These are phyloP conservation scores for Limnephilus lunatus DNA, from an alignment of 2,888 invertebrate species.

Conservation along the genomic window DNA sequence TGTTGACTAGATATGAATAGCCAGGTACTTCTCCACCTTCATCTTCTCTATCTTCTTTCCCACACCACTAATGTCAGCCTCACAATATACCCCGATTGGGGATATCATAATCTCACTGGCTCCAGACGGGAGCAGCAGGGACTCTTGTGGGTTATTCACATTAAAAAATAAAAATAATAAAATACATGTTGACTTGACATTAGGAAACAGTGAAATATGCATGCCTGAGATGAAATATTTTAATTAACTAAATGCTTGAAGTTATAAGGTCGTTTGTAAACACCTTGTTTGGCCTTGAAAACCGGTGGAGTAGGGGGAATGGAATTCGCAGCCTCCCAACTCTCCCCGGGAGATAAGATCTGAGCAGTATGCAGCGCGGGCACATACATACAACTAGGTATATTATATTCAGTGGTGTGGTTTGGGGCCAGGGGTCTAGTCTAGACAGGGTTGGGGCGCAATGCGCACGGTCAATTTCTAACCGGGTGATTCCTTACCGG, in stretches of 20 bases:
- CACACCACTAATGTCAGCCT: no score
- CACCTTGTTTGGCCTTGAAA: background rate
- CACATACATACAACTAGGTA: background rate
- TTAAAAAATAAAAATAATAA: no score
- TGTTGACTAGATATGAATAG: no score
- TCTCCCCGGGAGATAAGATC: background rate
- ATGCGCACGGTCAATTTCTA: conserved; percentile 1
- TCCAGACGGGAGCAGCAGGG: no score
- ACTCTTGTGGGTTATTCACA: no score
- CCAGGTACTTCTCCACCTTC: no score
- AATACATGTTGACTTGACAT: background rate
- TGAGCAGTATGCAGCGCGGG: background rate
- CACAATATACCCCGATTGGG: no score
- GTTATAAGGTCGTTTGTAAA: background rate
- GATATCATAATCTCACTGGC: no score
- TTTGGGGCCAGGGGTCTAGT: conserved; percentile 11
- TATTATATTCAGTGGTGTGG: background rate
- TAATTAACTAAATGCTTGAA: background rate
- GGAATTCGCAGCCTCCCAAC: conserved; percentile 2
- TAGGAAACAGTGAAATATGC: background rate
- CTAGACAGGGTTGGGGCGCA: conserved; percentile 30
- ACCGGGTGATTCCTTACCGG: background rate
- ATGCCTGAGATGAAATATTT: background rate
- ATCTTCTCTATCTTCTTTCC: no score
- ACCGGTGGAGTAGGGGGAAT: background rate